These are phyloP conservation scores for Agriotes lineatus DNA, from an alignment of 2,888 invertebrate species.

Conservation along the genomic window DNA sequence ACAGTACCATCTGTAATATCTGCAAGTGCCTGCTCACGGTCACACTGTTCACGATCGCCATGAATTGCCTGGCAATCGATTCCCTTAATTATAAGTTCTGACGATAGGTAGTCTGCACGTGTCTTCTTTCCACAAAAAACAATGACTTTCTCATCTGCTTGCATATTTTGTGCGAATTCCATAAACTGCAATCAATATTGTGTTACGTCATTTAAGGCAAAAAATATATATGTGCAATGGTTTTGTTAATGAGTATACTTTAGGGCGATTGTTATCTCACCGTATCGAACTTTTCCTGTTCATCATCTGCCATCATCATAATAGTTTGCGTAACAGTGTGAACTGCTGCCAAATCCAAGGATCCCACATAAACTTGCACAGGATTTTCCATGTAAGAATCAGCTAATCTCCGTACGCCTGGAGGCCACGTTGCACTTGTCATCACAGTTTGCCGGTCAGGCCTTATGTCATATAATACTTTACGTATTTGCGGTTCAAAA, in stretches of 20 bases:
- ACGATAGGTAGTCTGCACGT: constrained; percentile 84
- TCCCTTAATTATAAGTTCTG: constrained; percentile 80
- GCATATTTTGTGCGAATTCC: constrained; percentile 79
- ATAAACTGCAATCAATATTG: constrained; percentile 71
- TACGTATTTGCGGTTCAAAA: constrained; percentile 89
- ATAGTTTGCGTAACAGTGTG: constrained; percentile 88
- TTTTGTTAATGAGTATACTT: no score
- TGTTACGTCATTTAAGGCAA: no score
- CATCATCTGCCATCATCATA: constrained; percentile 78
- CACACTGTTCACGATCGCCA: constrained; percentile 84
- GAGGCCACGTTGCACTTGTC: constrained; percentile 97
- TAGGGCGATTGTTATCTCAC: constrained; percentile 65
- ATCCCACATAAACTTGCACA: constrained; percentile 90
- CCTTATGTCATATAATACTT: constrained; percentile 82
- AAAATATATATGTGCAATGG: no score
- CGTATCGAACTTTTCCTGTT: constrained; percentile 75
- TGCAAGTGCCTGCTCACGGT: constrained; percentile 84
- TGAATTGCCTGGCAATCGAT: constrained; percentile 86
- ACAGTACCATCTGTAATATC: constrained; percentile 86
- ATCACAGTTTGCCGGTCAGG: constrained; percentile 95
- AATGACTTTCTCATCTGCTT: constrained; percentile 84
- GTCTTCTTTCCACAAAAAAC: constrained; percentile 92
- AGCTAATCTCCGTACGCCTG: constrained; percentile 86
- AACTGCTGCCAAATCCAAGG: constrained; percentile 88
- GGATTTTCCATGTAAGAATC: constrained; percentile 90